Evolutionary conservation across 2,797 vertebrate species (phyloP), one percentile per base, ranked within the genome.

Genomic region (Onychomys leucogaster): DNA sequence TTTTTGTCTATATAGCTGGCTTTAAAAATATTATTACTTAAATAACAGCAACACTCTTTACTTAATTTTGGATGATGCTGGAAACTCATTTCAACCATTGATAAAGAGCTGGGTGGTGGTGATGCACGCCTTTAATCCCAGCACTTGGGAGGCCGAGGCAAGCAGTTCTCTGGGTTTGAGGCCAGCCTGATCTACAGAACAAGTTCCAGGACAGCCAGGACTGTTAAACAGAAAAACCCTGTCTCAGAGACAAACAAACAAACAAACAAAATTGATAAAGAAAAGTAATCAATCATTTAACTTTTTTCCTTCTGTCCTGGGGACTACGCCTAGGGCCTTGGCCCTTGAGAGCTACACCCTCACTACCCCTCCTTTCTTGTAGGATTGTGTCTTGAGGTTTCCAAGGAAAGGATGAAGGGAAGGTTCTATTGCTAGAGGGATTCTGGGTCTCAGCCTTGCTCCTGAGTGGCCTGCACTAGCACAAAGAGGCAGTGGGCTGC

Each of bases 221-320:
- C 49, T 52, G 61, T 63, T 63, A 29, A 27, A 63, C 69, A 37
- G n/a, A 73, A n/a, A 73, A 37, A 37, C 21, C 4, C n/a, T 41
- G 4, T 23, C n/a, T 73, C 69, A 73, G n/a, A 71, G n/a, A n/a
- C 6, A n/a, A n/a, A 19, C 69, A 71, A 23, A 19, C 69, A 71
- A 23, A 71, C 34, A 71, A 37, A 37, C 37, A 71, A 41, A 37
- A 23, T 10, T 13, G 21, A 9, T 8, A 34, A 34, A 32, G 16
- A 61, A 43, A 63, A 29, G 4, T 25, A 8, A 0, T 19, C 17
- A 0, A 0, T 23, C 17, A 0, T 43, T 2, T 6, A 21, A 14
- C 1, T 2, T 5, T 12, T 61, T 92, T 63, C 13, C 7, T 59
- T 65, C 23, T 23, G 25, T 61, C 6, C 10, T 65, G 32, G 43